These are phyloP conservation scores for Drosophila rufa DNA, from an alignment of 1,140 invertebrate species.

Conservation along the genomic window DNA sequence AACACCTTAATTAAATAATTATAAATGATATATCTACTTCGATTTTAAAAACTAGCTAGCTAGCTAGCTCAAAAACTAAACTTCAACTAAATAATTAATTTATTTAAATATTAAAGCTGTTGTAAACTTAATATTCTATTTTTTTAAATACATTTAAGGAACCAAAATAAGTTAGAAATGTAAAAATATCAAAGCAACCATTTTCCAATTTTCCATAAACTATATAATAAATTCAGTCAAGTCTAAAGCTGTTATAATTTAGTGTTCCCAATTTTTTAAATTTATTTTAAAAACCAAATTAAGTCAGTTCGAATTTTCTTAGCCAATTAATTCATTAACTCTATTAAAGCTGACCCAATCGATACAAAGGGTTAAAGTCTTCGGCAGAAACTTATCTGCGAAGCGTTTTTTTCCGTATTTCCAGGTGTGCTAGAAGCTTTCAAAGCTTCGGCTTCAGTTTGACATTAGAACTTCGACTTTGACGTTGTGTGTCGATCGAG, in stretches of 20 bases:
- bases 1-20: too few species aligned
- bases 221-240: too few species aligned
- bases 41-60: too few species aligned
- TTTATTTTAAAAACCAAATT: not conserved
- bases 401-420: slow-evolving; percentile 24
- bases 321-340: not conserved
- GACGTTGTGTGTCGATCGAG: slow-evolving; percentile 75
- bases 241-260: not conserved
- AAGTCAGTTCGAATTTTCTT: not conserved
- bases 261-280: not conserved
- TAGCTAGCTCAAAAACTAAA: too few species aligned
- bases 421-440: slow-evolving; percentile 61
- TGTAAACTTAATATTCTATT: not conserved
- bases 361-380: slow-evolving; percentile 36
- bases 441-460: slow-evolving; percentile 79
- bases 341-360: not conserved
- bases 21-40: too few species aligned
- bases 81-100: too few species aligned
- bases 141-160: not conserved
- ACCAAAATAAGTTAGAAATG: not conserved
- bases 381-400: slow-evolving; percentile 40
- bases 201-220: too few species aligned
- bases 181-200: rapidly evolving
- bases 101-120: not conserved
- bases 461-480: slow-evolving; percentile 79